A percentile compares a stretch with the other conserved stretches of the same genome.
phyloP scores from a whole-genome alignment of 2,113 vertebrate genomes.

The pig (Sus scrofa) region T2T-Sscrofa CM000826.6:29858001-29858500 shows the following conservation, averaged over 20 bases:
- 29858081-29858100: neutral
- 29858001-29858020: neutral
- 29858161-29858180: neutral
- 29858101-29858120: slow-evolving; percentile 6
- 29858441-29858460: neutral
- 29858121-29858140: slow-evolving; percentile 20
- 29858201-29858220: neutral
- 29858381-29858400: neutral
- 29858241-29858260: neutral
- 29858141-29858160: neutral
- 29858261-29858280: neutral
- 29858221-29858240: neutral
- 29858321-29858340: neutral
- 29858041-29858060: neutral
- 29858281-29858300: neutral
- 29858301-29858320: neutral
- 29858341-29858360: neutral
- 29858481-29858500: neutral
- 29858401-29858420: neutral
- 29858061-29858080: neutral
- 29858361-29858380: neutral
- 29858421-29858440: neutral
- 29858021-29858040: neutral
- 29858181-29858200: neutral
- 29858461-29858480: neutral